Evolutionary conservation across 2,888 invertebrate species (phyloP).

Genomic region (Apamea sordens): DNA sequence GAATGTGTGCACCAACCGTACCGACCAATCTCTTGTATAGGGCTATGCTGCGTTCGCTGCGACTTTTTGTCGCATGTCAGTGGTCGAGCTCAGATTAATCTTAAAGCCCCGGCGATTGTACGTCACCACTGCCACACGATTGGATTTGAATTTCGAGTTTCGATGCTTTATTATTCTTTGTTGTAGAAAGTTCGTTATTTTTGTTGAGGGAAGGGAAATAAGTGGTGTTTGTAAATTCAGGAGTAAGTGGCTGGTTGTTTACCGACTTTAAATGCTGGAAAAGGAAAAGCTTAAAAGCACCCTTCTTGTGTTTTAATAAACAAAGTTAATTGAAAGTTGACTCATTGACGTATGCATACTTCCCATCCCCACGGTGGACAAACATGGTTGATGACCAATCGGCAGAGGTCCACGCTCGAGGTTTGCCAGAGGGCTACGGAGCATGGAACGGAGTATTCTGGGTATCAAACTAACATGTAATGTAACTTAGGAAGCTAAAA

Average conservation of each 20-base stretch:
- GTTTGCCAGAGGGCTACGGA: too few species aligned
- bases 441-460: too few species aligned
- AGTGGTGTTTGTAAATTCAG: slow-evolving; percentile 14
- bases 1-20: slow-evolving; percentile 57
- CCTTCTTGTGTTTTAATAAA: neutral
- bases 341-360: too few species aligned
- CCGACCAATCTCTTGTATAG: slow-evolving; percentile 73
- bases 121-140: slow-evolving; percentile 52
- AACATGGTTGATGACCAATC: too few species aligned
- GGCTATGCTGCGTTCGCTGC: slow-evolving; percentile 57
- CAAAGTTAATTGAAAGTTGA: neutral
- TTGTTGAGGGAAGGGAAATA: slow-evolving; percentile 18
- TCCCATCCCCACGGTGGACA: too few species aligned
- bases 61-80: slow-evolving; percentile 63
- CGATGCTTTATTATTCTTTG: slow-evolving; percentile 57
- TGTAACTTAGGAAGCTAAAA: too few species aligned
- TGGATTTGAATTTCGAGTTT: slow-evolving; percentile 63
- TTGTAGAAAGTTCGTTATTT: slow-evolving; percentile 40
- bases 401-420: too few species aligned
- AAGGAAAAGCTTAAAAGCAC: neutral
- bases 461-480: too few species aligned
- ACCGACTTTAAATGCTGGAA: slow-evolving; percentile 16
- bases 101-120: slow-evolving; percentile 54
- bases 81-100: slow-evolving; percentile 59
- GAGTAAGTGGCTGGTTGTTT: neutral